These are phyloP conservation scores for Hyaena hyaena DNA, from an alignment of 2,113 vertebrate genomes.

Conservation along the genomic window DNA sequence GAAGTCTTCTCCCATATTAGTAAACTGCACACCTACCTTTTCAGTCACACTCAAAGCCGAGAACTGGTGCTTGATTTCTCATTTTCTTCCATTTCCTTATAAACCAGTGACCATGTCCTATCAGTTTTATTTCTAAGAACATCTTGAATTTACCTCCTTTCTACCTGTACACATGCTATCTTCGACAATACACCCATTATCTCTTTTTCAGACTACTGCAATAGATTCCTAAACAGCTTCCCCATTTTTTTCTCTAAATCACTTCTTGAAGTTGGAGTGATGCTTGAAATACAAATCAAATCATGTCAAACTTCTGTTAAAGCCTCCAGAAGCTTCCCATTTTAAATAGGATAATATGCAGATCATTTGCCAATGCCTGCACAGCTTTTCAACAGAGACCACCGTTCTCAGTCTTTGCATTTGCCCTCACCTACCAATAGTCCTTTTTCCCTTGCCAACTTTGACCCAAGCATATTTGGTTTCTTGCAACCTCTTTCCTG, in stretches of 20 bases:
- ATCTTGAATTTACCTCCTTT: not conserved
- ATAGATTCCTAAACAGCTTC: not conserved
- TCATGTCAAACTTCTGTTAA: not conserved
- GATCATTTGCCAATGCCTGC: not conserved
- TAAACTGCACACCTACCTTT: not conserved
- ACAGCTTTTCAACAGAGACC: not conserved
- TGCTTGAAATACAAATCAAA: not conserved
- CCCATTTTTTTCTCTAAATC: not conserved
- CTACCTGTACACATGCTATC: not conserved
- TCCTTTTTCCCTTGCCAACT: not conserved
- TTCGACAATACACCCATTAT: not conserved
- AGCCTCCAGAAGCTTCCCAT: not conserved
- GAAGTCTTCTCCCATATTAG: not conserved
- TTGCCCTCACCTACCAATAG: not conserved
- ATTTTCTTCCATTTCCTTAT: not conserved
- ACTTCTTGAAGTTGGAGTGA: not conserved
- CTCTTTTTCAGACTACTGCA: not conserved
- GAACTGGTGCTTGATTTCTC: not conserved
- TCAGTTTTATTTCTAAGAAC: not conserved
- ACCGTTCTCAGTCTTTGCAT: not conserved
- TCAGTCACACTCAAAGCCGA: not conserved
- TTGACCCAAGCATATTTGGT: not conserved
- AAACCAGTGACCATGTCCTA: not conserved
- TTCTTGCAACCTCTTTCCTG: not conserved
- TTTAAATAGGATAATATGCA: constrained; percentile 23